Conservation (phyloP, 2,797 vertebrate genomes). For the Remorina albescens region DNA sequence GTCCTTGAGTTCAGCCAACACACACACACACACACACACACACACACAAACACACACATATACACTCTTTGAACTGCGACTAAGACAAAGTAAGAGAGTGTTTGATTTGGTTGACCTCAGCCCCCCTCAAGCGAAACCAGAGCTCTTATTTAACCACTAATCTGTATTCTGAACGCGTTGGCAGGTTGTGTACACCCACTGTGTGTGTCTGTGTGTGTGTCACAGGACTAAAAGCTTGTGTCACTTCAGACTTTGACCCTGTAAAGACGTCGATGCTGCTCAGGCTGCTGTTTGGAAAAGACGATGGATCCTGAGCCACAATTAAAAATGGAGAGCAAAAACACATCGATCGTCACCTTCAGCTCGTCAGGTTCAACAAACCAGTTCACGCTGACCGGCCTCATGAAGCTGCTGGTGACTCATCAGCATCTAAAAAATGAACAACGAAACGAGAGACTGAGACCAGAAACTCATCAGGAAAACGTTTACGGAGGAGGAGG, state of each 20-base stretch:
- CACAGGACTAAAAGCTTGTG: slow-evolving; percentile 20
- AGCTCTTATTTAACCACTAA: slow-evolving; percentile 57
- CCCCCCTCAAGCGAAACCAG: slow-evolving; percentile 35
- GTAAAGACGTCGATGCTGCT: slow-evolving; percentile 13
- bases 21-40: slow-evolving; percentile 10
- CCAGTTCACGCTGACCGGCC: too few relatives aligned
- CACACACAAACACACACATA: background rate
- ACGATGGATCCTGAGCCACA: background rate
- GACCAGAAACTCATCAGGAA: too few relatives aligned
- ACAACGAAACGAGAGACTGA: too few relatives aligned
- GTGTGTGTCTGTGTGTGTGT: slow-evolving; percentile 12
- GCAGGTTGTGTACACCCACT: slow-evolving; percentile 24
- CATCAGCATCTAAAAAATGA: too few relatives aligned
- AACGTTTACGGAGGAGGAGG: too few relatives aligned
- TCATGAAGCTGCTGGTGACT: too few relatives aligned
- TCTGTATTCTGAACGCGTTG: slow-evolving; percentile 56
- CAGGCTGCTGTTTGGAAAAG: background rate
- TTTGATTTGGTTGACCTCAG: slow-evolving; percentile 62
- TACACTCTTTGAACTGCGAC: slow-evolving; percentile 36
- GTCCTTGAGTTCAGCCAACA: slow-evolving; percentile 14
- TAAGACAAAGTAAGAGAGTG: slow-evolving; percentile 49
- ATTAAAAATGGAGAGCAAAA: background rate
- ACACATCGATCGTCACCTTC: background rate
- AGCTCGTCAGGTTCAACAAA: too few relatives aligned
- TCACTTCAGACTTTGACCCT: slow-evolving; percentile 29